Evolutionary conservation across 2,113 vertebrate species (phyloP).

Genomic region (Aix galericulata): DNA sequence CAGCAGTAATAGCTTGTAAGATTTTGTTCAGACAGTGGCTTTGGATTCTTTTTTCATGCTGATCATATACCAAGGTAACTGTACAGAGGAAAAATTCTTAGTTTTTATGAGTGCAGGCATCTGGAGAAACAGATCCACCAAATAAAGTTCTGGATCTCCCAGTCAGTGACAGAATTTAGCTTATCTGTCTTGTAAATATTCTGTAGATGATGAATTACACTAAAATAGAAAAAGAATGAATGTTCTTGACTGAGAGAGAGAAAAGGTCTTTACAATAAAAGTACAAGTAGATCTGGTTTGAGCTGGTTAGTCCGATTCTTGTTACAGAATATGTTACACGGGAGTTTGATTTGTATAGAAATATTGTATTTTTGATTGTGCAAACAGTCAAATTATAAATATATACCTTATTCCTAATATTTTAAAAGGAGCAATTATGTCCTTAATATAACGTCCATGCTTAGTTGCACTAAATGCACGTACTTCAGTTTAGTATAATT

Average conservation of each 20-base stretch:
- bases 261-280: not conserved
- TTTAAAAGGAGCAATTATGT: not conserved
- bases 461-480: not conserved
- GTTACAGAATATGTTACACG: not conserved
- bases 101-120: not conserved
- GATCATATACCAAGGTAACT: not conserved
- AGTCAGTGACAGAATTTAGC: not conserved
- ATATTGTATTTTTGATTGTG: not conserved
- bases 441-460: not conserved
- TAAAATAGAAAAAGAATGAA: not conserved
- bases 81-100: not conserved
- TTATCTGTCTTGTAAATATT: not conserved
- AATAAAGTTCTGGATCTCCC: not conserved
- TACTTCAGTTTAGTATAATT: not conserved
- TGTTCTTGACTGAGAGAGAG: not conserved
- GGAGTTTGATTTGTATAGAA: not conserved
- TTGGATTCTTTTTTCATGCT: not conserved
- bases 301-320: not conserved
- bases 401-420: not conserved
- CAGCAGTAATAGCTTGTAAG: accelerated
- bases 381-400: not conserved
- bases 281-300: not conserved
- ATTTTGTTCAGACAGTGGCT: not conserved
- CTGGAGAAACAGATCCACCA: not conserved
- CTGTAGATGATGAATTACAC: not conserved